phyloP scores from a whole-genome alignment of 2,888 invertebrate genomes.

The Phyllotreta striolata region DNA sequence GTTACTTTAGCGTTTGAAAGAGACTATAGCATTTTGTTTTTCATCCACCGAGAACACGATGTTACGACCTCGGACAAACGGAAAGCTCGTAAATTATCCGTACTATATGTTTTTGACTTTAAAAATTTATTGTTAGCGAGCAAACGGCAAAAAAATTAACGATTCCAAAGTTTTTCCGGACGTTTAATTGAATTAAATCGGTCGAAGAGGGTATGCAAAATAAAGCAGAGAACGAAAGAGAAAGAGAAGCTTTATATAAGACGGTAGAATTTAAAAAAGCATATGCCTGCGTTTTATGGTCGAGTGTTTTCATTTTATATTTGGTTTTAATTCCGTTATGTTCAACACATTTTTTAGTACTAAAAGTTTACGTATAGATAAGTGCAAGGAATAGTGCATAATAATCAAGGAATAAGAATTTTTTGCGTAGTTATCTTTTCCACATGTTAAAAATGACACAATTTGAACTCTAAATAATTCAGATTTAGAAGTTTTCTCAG shows the following conservation, averaged over 20 bases:
- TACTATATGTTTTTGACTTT: conserved; percentile 58
- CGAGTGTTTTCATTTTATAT: conserved; percentile 48
- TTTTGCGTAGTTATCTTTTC: too few relatives aligned
- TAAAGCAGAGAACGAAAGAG: conserved; percentile 10
- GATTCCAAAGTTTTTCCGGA: conserved; percentile 60
- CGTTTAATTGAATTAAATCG: conserved; percentile 61
- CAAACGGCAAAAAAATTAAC: conserved; percentile 58
- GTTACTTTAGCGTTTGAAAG: background rate
- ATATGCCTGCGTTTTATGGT: conserved; percentile 60
- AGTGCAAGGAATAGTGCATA: too few relatives aligned
- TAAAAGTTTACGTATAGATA: too few relatives aligned
- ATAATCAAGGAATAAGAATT: too few relatives aligned
- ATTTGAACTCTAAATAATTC: too few relatives aligned
- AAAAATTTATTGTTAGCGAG: conserved; percentile 58
- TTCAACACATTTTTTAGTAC: too few relatives aligned
- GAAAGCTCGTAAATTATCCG: conserved; percentile 51
- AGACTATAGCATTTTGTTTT: conserved; percentile 2
- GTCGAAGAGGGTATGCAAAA: conserved; percentile 51
- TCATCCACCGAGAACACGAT: conserved; percentile 3
- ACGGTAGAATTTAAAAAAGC: conserved; percentile 44
- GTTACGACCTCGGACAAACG: conserved; percentile 35
- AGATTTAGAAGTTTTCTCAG: too few relatives aligned
- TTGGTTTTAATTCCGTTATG: conserved; percentile 1
- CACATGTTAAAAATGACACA: too few relatives aligned
- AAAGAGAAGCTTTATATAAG: conserved; percentile 8